Base-by-base conservation (phyloP, 1,140 invertebrate species). In the Thaumetopoea pityocampa region DNA sequence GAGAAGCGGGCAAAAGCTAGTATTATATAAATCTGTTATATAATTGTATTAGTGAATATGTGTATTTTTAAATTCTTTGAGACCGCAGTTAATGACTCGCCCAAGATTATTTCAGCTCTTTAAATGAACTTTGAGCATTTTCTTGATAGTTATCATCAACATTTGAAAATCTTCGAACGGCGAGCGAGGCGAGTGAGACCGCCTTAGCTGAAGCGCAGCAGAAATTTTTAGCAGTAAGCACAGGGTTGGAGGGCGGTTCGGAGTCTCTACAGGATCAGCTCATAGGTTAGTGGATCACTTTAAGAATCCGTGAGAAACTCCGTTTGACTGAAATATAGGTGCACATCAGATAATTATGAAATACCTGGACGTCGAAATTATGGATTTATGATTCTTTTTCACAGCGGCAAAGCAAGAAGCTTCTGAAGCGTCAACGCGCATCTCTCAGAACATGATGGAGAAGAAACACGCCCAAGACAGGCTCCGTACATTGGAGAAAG, bases 231-330 rank as follows among this genome's bases (percentile, higher is more conserved):
- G 95, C 95, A 35, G 90, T 97, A 4, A 94, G 90, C 68, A 87
- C 92, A 11, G 96, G 96, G 11, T 81, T 94, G 27, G 90, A 96
- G 16, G 89, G 91, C 12, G 92, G 90, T 40, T 92, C 92, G n/a
- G 95, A 96, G 7, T 96, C 96, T 3, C 84, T 98, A 9, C 92
- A 95, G 69, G 94, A 97, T 51, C 95, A 98, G 68, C 84, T 98
- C 1, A 96, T 96, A 59, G 89, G 93, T 93, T 71, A 11, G 51
- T 14, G 20, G n/a, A n/a, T n/a, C n/a, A n/a, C n/a, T n/a, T n/a
- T n/a, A n/a, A n/a, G n/a, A n/a, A n/a, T n/a, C n/a, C n/a, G n/a
- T n/a, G n/a, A n/a, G n/a, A n/a, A n/a, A n/a, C n/a, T n/a, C n/a
- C n/a, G n/a, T n/a, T n/a, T n/a, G n/a, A n/a, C n/a, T n/a, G n/a